These are phyloP conservation scores for Laspeyria flexula DNA, from an alignment of 2,888 invertebrate species.

Conservation along the genomic window DNA sequence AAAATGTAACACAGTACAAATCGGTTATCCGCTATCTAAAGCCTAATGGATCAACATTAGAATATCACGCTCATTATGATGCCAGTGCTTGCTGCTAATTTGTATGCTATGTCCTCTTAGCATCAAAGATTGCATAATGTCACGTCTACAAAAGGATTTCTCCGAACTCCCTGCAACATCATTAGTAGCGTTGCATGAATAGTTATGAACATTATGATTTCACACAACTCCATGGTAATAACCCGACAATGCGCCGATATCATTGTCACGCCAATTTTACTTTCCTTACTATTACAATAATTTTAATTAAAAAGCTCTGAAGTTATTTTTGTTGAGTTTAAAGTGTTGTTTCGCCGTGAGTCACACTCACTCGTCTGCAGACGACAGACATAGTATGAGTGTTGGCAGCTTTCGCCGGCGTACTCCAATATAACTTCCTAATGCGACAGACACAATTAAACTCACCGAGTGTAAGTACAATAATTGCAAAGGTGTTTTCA, in stretches of 20 bases:
- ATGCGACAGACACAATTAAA: constrained; percentile 45
- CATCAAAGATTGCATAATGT: constrained; percentile 40
- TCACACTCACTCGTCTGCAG: constrained; percentile 27
- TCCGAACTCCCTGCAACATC: constrained; percentile 13
- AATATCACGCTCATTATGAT: constrained; percentile 28
- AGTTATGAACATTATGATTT: constrained; percentile 10
- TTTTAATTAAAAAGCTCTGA: constrained; percentile 21
- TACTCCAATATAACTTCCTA: constrained; percentile 54
- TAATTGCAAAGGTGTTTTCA: not conserved
- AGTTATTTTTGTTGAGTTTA: constrained; percentile 30
- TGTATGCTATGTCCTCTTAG: constrained; percentile 14
- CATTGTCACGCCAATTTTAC: not conserved
- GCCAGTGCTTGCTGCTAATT: constrained; percentile 18
- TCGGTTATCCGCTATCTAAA: too few relatives aligned
- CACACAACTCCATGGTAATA: constrained; percentile 1
- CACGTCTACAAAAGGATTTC: constrained; percentile 30
- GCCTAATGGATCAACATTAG: not conserved
- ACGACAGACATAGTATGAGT: constrained; percentile 38
- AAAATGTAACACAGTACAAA: too few relatives aligned
- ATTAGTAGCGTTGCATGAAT: constrained; percentile 14
- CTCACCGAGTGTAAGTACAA: constrained; percentile 8
- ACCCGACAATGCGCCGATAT: not conserved
- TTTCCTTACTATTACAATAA: constrained; percentile 11
- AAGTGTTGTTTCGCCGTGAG: constrained; percentile 31
- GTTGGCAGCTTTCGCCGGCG: constrained; percentile 53